These are phyloP conservation scores for Epizoanthus rinbou DNA, from an alignment of 92 coral and sea anemone species.

Conservation along the genomic window DNA sequence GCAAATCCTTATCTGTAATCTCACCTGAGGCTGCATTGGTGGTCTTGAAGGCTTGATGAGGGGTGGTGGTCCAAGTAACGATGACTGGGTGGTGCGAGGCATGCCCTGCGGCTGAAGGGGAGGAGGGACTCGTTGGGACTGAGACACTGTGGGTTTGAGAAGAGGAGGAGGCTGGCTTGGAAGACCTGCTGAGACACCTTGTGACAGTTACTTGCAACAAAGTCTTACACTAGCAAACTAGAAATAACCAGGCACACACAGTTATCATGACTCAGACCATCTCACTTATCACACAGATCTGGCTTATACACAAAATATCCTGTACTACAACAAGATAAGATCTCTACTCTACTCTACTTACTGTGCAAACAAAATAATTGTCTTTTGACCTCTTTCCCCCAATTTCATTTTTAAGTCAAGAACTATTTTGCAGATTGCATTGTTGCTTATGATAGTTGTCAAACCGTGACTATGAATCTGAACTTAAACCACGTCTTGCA, in stretches of 20 bases:
- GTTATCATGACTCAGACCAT: no score
- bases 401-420: no score
- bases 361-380: no score
- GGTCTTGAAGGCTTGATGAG: slow-evolving; percentile 90
- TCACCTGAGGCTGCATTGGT: slow-evolving; percentile 81
- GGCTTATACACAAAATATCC: no score
- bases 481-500: no score
- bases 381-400: no score
- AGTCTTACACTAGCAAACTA: neutral
- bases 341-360: no score
- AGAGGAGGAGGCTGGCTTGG: slow-evolving; percentile 94
- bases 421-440: no score
- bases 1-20: neutral
- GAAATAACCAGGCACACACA: neutral
- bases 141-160: slow-evolving; percentile 84
- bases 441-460: no score
- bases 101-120: slow-evolving; percentile 76
- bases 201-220: neutral
- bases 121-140: slow-evolving; percentile 70
- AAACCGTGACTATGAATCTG: no score
- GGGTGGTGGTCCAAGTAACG: slow-evolving; percentile 94
- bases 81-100: slow-evolving; percentile 69
- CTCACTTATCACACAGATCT: no score
- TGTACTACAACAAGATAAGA: no score
- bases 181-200: neutral